phyloP scores from a whole-genome alignment of 1,140 invertebrate species.

The Lordiphosa collinella region DNA sequence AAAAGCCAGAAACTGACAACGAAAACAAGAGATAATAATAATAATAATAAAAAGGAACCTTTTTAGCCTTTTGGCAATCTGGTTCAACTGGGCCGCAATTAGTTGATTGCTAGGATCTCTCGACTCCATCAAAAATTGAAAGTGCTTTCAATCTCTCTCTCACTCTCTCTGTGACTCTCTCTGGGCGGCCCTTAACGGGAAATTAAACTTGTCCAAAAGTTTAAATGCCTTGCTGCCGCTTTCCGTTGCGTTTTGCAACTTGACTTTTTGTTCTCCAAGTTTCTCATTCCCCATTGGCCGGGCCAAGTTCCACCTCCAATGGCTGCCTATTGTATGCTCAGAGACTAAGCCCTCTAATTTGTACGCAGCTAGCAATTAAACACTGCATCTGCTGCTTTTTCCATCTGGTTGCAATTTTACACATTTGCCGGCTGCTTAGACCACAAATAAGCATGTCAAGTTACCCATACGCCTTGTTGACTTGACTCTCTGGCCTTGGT shows the following conservation, averaged over 20 bases:
- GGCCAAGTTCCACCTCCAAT: not conserved
- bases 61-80: constrained; percentile 11
- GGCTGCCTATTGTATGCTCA: constrained; percentile 13
- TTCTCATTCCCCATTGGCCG: constrained; percentile 29
- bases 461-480: constrained; percentile 42
- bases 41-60: constrained; percentile 45
- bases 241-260: constrained; percentile 53
- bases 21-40: constrained; percentile 46
- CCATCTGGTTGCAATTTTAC: not conserved
- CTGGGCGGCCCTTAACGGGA: constrained; percentile 54
- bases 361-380: constrained; percentile 55
- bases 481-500: constrained; percentile 24
- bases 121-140: constrained; percentile 62
- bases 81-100: constrained; percentile 47
- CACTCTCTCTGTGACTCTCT: not conserved
- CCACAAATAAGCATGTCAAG: constrained; percentile 57
- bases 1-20: constrained; percentile 39
- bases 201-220: constrained; percentile 76
- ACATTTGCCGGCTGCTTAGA: constrained; percentile 9
- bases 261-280: constrained; percentile 64
- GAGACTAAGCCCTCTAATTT: constrained; percentile 57
- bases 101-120: constrained; percentile 60
- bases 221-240: constrained; percentile 71
- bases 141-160: constrained; percentile 61
- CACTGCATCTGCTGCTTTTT: constrained; percentile 22